phyloP scores from a whole-genome alignment of 2,113 vertebrate genomes.

The Centropus bengalensis region DNA sequence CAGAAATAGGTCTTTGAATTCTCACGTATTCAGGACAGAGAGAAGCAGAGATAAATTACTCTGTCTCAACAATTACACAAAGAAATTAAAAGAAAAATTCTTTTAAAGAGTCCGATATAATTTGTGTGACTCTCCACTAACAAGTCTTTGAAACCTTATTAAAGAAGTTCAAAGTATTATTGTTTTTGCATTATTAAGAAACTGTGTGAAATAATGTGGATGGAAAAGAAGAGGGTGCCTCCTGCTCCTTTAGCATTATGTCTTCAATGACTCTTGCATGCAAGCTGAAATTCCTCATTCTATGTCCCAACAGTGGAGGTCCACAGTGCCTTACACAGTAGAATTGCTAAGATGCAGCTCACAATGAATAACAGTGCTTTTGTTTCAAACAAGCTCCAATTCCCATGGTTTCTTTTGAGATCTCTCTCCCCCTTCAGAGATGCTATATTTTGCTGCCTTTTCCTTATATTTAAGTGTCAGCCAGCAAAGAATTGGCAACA shows the following conservation, averaged over 20 bases:
- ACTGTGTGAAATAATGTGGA: not conserved
- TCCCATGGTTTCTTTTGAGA: slow-evolving; percentile 43
- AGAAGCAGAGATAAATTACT: not conserved
- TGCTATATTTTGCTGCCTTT: slow-evolving; percentile 53
- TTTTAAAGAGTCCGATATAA: not conserved
- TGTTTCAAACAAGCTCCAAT: slow-evolving; percentile 31
- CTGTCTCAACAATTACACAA: not conserved
- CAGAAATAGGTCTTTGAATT: not conserved
- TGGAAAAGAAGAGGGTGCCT: not conserved
- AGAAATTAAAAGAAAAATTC: not conserved
- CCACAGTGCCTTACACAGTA: not conserved
- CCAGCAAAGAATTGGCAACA: slow-evolving; percentile 48
- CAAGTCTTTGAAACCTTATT: not conserved
- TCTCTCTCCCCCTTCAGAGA: not conserved
- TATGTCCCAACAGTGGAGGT: not conserved
- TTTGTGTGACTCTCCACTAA: not conserved
- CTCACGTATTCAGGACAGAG: not conserved
- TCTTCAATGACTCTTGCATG: not conserved
- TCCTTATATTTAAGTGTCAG: slow-evolving; percentile 10
- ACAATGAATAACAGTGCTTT: slow-evolving; percentile 13
- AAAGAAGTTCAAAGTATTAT: not conserved
- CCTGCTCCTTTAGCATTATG: not conserved
- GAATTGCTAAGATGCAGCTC: not conserved
- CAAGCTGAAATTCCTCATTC: not conserved
- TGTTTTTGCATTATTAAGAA: not conserved